Base-by-base conservation (phyloP, 2,113 vertebrate species). In the Oncorhynchus keta region DNA sequence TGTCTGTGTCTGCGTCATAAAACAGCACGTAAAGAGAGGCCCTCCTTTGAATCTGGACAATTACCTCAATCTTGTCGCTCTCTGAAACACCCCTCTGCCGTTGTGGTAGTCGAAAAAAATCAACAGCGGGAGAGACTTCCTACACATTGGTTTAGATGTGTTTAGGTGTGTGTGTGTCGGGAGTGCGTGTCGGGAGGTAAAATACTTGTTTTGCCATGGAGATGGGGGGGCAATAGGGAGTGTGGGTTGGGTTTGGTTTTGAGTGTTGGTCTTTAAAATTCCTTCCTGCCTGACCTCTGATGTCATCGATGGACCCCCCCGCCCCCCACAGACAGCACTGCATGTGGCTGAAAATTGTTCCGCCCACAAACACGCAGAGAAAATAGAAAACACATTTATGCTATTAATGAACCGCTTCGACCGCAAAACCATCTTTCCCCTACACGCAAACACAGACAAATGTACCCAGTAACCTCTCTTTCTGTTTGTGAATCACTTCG, bases 31-130 rank as follows among this genome's bases (percentile, higher is more conserved):
- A 88, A 88, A 90, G 78, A 81, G 20, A 39, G 73, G 45, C 9
- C 13, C 32, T 55, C 16, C 88, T 92, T 90, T 92, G 88, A 93
- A 88, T 88, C 81, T 76, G 78, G 89, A 90, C 89, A 89, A 88
- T 91, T 89, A 92, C 87, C 91, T 92, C 81, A 68, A 88, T 90
- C 89, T 88, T 92, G 87, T 84, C 81, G 71, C 48, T 85, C 84
- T 85, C 79, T 82, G 49, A 73, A 61, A 28, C 30, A n/a, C 30
- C 26, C 45, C 20, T 32, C 49, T 61, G 20, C 74, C 26, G 35
- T 75, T 68, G 49, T 75, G 61, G 28, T 32, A 9, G 61, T 55
- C 26, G 48, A 65, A 68, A 75, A 68, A 55, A 12, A 66, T 22
- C 32, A 35, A 0, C 72, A 68, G 64, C 73, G 30, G 73, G 73